These are phyloP conservation scores for Osmerus mordax DNA, from an alignment of 2,113 vertebrate species.

Conservation along the genomic window DNA sequence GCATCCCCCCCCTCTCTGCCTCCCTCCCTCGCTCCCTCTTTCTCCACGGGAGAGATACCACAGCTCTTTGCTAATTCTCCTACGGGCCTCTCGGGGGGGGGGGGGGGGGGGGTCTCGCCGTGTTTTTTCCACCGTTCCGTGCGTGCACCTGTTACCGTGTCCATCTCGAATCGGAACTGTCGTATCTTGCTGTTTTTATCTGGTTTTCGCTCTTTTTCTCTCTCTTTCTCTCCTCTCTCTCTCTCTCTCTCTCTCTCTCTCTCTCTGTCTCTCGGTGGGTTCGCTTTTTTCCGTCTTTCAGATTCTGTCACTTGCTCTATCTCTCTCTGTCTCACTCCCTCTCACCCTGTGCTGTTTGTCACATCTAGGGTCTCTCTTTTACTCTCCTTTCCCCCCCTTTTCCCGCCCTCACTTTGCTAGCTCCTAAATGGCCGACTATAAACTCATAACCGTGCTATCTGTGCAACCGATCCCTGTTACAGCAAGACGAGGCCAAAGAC, in stretches of 20 bases:
- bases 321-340: slow-evolving; percentile 12
- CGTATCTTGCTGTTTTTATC: slow-evolving; percentile 1
- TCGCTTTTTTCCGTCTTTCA: background rate
- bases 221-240: too few relatives aligned
- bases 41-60: slow-evolving; percentile 4
- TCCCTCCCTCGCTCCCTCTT: background rate
- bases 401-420: background rate
- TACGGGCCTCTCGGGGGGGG: slow-evolving; percentile 13
- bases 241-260: background rate
- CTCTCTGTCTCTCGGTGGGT: background rate
- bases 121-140: slow-evolving; percentile 30
- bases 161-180: slow-evolving; percentile 4
- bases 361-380: slow-evolving; percentile 4
- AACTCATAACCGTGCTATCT: background rate
- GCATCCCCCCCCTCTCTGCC: slow-evolving; percentile 25
- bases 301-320: slow-evolving; percentile 5
- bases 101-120: background rate
- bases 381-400: slow-evolving; percentile 7
- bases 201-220: background rate
- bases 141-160: background rate
- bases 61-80: slow-evolving; percentile 34
- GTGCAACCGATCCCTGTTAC: slow-evolving; percentile 19
- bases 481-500: slow-evolving; percentile 57
- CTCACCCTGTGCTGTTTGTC: background rate
- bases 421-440: background rate